These are phyloP conservation scores for Amphimallon solstitiale DNA, from an alignment of 2,888 invertebrate species.

Conservation along the genomic window DNA sequence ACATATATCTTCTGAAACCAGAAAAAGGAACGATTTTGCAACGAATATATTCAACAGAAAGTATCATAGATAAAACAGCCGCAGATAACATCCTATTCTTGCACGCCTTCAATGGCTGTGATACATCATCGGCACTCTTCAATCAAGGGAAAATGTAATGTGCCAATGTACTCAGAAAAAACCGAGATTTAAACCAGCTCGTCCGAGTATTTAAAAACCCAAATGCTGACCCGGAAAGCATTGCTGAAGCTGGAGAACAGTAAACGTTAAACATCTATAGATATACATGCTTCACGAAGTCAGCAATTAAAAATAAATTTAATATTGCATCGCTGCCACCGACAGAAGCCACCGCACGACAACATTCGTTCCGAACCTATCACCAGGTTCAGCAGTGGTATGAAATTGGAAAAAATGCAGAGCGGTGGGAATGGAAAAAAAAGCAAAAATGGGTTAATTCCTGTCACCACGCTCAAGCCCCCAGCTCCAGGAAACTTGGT, in stretches of 20 bases:
- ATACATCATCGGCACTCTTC: constrained; percentile 49
- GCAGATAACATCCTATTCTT: constrained; percentile 48
- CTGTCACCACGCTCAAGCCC: constrained; percentile 35
- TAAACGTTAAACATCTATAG: too few relatives aligned
- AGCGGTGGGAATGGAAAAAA: constrained; percentile 44
- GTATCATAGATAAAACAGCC: constrained; percentile 44
- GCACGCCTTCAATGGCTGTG: constrained; percentile 47
- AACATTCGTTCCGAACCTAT: too few relatives aligned
- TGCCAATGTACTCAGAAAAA: constrained; percentile 44
- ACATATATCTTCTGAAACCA: background rate
- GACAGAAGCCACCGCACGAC: too few relatives aligned
- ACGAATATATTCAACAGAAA: too few relatives aligned
- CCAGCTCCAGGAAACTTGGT: constrained; percentile 30
- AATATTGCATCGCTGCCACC: too few relatives aligned
- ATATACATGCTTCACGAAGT: too few relatives aligned
- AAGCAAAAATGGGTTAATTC: constrained; percentile 41
- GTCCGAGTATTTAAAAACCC: constrained; percentile 43
- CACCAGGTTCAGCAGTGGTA: too few relatives aligned
- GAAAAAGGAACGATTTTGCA: constrained; percentile 27
- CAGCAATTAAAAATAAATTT: too few relatives aligned
- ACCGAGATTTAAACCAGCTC: too few relatives aligned
- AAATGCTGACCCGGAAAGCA: constrained; percentile 46
- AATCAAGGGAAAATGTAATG: constrained; percentile 48
- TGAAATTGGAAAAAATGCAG: too few relatives aligned
- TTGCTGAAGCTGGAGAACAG: constrained; percentile 45